phyloP scores from a whole-genome alignment of 2,113 vertebrate genomes.

The Morone saxatilis region DNA sequence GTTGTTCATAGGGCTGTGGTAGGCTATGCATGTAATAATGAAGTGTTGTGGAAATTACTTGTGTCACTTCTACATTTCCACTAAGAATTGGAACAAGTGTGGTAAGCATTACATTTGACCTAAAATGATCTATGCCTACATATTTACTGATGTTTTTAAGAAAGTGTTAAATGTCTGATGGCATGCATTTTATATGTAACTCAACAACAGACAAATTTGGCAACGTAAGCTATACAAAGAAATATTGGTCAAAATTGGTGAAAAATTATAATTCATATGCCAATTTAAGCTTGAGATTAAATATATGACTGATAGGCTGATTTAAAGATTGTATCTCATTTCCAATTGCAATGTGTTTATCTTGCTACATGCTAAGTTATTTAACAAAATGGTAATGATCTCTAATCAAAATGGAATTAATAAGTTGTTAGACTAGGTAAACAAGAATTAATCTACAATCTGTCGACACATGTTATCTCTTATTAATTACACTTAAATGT shows the following conservation, averaged over 20 bases:
- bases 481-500: too few relatives aligned
- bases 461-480: not conserved
- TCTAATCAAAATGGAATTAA: constrained; percentile 33
- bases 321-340: constrained; percentile 20
- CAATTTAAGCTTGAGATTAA: not conserved
- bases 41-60: constrained; percentile 38
- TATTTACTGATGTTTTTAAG: constrained; percentile 13
- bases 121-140: constrained; percentile 25
- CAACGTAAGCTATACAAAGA: not conserved
- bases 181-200: not conserved
- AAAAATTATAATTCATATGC: not conserved
- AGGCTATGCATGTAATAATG: constrained; percentile 46
- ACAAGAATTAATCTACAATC: constrained; percentile 18
- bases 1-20: constrained; percentile 25
- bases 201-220: not conserved
- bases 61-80: constrained; percentile 38
- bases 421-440: constrained; percentile 13
- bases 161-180: not conserved
- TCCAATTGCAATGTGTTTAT: constrained; percentile 36
- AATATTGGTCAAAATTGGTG: not conserved
- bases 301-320: not conserved
- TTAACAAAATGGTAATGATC: constrained; percentile 31
- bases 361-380: constrained; percentile 8
- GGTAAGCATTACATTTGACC: constrained; percentile 39
- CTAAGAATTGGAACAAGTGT: not conserved